Base-by-base conservation (phyloP, 2,113 vertebrate species). In the Gymnocephalus cernua region DNA sequence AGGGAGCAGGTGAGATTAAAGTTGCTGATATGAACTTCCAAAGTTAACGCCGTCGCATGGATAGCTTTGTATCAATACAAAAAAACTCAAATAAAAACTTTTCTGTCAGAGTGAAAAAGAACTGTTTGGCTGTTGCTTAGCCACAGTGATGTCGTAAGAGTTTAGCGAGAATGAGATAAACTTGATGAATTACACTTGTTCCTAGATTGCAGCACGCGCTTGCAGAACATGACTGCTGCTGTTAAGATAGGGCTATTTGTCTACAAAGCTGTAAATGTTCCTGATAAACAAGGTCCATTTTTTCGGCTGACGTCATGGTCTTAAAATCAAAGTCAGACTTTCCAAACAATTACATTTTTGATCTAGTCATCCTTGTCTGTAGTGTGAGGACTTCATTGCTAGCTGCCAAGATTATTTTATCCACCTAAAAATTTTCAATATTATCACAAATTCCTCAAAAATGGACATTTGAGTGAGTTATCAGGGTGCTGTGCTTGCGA, bases 261-360 rank as follows among this genome's bases (percentile, higher is more conserved):
- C 48, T 65, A 41, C 53, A 35, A 56, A 45, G 51, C n/a, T 63
- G 50, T 67, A 65, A 5, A 53, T 48, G 23, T 66, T 77, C 2
- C 47, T 35, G 57, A 73, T 73, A 79, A 70, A 67, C 53, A 71
- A 21, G 4, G 10, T 69, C 9, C 35, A 14, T 59, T 74, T 56
- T 21, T 14, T 14, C 12, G 48, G 50, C 57, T 29, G 25, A 65
- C 8, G 4, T 64, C 50, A 38, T 21, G 3, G 19, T 11, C 35
- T 62, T 32, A 35, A 72, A 68, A 25, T 25, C 56, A 50, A 68
- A 65, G 15, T 74, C 35, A 65, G 29, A 72, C 38, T 74, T 72
- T 77, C 45, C 41, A n/a, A 2, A 29, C 10, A 23, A 13, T 74
- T 32, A 35, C 58, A 32, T 48, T 61, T 62, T 38, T 45, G 44